Evolutionary conservation across 2,797 vertebrate genomes (phyloP), one percentile per base, ranked within the genome.

Genomic region (Vipera ursinii): DNA sequence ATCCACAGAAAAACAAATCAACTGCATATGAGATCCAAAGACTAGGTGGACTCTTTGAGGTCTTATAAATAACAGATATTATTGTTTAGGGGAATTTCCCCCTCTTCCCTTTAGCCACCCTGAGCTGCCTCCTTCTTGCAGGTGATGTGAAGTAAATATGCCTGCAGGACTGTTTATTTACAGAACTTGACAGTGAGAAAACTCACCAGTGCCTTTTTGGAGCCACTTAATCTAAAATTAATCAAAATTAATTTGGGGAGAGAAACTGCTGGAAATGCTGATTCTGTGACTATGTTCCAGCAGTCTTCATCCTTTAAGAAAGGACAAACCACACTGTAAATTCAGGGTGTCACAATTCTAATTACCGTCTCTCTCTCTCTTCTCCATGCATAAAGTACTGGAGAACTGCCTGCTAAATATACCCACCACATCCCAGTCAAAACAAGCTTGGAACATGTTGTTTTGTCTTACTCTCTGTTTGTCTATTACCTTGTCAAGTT

Each of bases 401-500:
- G 94, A 94, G 92, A 92, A 89, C 85, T 95, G 90, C 92, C 91
- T 90, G 92, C 90, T 92, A 91, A 94, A 89, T 89, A 94, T 90
- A 91, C 92, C 95, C 89, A 87, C 91, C 10, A 0, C 90, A 88
- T 86, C 94, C 90, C 92, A 96, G 91, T 94, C 95, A 94, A 94
- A 96, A 94, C 93, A 96, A 93, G 91, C 95, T 93, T 89, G 90
- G 92, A 94, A 94, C 91, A 53, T 91, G 89, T 90, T 95, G 92
- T 91, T 0, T 1, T 13, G 1, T 90, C 95, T 94, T 93, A 92
- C 94, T 96, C 92, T 96, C 87, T 87, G 60, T 87, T 93, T 94
- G 95, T 20, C 91, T 91, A 94, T 65, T 94, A 93, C 94, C 93
- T 94, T 95, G 91, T 92, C 60, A 90, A 94, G 89, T 95, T 94